phyloP scores from a whole-genome alignment of 2,888 invertebrate genomes.

The Polyploca ridens region DNA sequence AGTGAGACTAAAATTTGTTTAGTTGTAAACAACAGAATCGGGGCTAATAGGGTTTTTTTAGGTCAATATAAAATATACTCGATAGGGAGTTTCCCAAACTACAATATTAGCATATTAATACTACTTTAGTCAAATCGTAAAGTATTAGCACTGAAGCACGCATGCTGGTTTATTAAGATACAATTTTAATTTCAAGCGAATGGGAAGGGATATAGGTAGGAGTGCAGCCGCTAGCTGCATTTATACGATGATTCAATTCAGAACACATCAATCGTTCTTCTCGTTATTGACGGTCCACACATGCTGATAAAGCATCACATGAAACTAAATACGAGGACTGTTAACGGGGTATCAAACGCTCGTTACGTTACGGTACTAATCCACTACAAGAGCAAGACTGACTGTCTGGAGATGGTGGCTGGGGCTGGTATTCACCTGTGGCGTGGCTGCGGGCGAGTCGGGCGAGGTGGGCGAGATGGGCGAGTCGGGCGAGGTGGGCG shows the following conservation, averaged over 20 bases:
- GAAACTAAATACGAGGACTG: slow-evolving; percentile 71
- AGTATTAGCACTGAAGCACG: slow-evolving; percentile 67
- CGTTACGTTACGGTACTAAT: slow-evolving; percentile 69
- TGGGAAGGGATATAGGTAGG: slow-evolving; percentile 45
- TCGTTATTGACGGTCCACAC: slow-evolving; percentile 69
- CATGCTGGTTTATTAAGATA: slow-evolving; percentile 55
- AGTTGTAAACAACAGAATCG: too few relatives aligned
- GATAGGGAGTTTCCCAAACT: not conserved
- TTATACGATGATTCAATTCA: slow-evolving; percentile 22
- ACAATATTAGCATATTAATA: not conserved
- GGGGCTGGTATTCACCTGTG: slow-evolving; percentile 79
- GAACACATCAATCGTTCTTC: slow-evolving; percentile 51
- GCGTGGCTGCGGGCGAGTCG: slow-evolving; percentile 36
- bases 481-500: slow-evolving; percentile 42
- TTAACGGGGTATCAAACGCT: slow-evolving; percentile 65
- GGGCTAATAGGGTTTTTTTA: too few relatives aligned
- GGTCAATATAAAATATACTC: not conserved
- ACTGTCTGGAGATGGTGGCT: slow-evolving; percentile 40
- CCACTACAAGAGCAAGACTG: slow-evolving; percentile 76
- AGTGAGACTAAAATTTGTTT: too few relatives aligned
- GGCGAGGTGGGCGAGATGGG: slow-evolving; percentile 34
- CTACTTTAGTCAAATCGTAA: slow-evolving; percentile 12
- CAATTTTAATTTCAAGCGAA: slow-evolving; percentile 46
- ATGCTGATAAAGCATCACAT: slow-evolving; percentile 75
- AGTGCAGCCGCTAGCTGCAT: slow-evolving; percentile 45